Base-by-base conservation (phyloP, 1,140 invertebrate species). In the Hetaerina americana region DNA sequence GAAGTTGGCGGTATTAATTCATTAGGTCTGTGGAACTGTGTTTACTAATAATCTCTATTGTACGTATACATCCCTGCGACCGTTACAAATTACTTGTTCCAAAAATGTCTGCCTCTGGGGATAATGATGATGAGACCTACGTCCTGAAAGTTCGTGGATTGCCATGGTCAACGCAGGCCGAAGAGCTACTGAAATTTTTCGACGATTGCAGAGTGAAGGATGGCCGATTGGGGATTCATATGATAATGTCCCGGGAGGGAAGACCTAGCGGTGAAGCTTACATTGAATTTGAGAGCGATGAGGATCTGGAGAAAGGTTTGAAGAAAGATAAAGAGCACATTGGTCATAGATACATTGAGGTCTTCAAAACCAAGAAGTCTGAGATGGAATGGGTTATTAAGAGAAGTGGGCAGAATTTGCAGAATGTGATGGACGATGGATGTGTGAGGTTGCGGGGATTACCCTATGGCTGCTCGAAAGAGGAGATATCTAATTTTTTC, bases 401-500 rank as follows among this genome's bases (percentile, higher is more conserved):
- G 78, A 81, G 89, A 75, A 87, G 85, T 78, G 89, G 89, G 1
- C 80, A 85, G 31, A 84, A 86, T 79, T 75, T 78, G 78, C 79
- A 84, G 75, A 84, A 84, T 75, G 82, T 81, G 5, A 82, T 84
- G 79, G 86, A 87, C 67, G 87, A 88, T 76, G 84, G 87, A 73
- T 86, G 87, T 78, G 87, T 91, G n/a, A 85, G 90, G 76, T 80
- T 92, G 22, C 82, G 89, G 75, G 95, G 95, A 26, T 82, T 98
- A 72, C 95, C 95, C n/a, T 97, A 95, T 84, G 93, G 92, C 29
- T 96, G 93, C 80, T 94, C 92, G 0, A 95, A 94, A 79, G 92
- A 96, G 80, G 94, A 97, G 82, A 93, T 98, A 76, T 85, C 90
- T 22, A 88, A 96, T 73, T 98, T 98, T 81, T 97, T 98, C 81